Evolutionary conservation across 2,797 vertebrate species (phyloP), one percentile per base, ranked within the genome.

Genomic region (Phoeniculus purpureus): DNA sequence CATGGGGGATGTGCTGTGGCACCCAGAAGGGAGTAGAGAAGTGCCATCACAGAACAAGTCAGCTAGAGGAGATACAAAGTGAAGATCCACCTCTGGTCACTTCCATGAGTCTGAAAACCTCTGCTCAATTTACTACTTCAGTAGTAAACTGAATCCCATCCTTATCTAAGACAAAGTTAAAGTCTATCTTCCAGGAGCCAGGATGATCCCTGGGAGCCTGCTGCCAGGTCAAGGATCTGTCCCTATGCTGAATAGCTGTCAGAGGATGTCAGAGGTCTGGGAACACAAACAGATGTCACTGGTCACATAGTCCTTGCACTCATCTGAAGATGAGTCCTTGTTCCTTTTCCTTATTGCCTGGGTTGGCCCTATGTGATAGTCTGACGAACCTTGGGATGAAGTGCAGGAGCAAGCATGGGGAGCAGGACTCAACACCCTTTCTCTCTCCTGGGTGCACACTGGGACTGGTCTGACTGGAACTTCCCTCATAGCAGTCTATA

Each of bases 351-450:
- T 5, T 27, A 47, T 54, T 52, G 4, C 40, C 31, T 7, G 4
- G 40, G 10, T 12, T 78, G 19, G 17, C 19, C 21, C 19, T 45
- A 16, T 1, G 4, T 25, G 18, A 37, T 15, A 60, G 18, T 34
- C 12, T 43, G 51, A 21, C 4, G 21, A 54, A 19, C 2, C 34
- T 48, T 32, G n/a, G 31, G 59, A 48, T 40, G 40, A 71, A 88
- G 78, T 55, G 15, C 58, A 56, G 23, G 29, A 88, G 22, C 15
- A 60, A 75, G 29, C 12, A 15, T 6, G 8, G 11, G 43, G 11
- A 81, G 52, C n/a, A 60, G 20, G 4, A 51, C 13, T 58, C 1
- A 4, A 22, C 1, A 3, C 5, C 2, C 1, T 4, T 76, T 76
- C 32, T 70, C 2, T 10, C 15, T 65, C 27, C 48, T 47, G 47